These are phyloP conservation scores for Phymorhynchus buccinoides DNA, from an alignment of 1,140 invertebrate species.

Conservation along the genomic window DNA sequence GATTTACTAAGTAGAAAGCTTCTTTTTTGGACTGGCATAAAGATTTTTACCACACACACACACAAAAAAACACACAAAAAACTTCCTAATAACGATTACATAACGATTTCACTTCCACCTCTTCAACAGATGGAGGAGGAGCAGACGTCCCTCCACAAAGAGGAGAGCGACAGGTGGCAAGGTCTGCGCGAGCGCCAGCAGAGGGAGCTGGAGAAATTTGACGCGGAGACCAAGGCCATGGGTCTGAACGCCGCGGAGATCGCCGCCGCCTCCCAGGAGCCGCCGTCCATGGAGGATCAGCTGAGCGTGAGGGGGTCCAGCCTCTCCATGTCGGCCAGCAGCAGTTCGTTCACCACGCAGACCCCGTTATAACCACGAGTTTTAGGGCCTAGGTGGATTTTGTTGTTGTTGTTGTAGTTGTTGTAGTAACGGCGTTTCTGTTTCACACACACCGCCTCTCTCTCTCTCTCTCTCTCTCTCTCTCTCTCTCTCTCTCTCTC, in stretches of 20 bases:
- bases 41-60: too few species aligned
- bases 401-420: neutral
- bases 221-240: slow-evolving; percentile 91
- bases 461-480: slow-evolving; percentile 8
- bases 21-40: too few species aligned
- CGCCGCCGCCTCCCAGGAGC: slow-evolving; percentile 89
- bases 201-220: slow-evolving; percentile 92
- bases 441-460: too few species aligned
- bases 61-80: too few species aligned
- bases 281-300: slow-evolving; percentile 81
- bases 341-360: slow-evolving; percentile 78
- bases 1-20: too few species aligned
- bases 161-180: slow-evolving; percentile 89
- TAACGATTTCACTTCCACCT: too few species aligned
- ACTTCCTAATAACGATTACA: too few species aligned
- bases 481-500: neutral
- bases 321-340: slow-evolving; percentile 93
- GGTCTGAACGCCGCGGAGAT: slow-evolving; percentile 92
- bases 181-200: slow-evolving; percentile 90
- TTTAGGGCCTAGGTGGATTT: neutral
- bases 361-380: slow-evolving; percentile 49
- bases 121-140: slow-evolving; percentile 96
- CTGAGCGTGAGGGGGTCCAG: slow-evolving; percentile 93
- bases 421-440: neutral
- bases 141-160: slow-evolving; percentile 89